Evolutionary conservation across 2,888 invertebrate genomes (phyloP), one percentile per base, ranked within the genome.

Genomic region (Sisyra nigra): DNA sequence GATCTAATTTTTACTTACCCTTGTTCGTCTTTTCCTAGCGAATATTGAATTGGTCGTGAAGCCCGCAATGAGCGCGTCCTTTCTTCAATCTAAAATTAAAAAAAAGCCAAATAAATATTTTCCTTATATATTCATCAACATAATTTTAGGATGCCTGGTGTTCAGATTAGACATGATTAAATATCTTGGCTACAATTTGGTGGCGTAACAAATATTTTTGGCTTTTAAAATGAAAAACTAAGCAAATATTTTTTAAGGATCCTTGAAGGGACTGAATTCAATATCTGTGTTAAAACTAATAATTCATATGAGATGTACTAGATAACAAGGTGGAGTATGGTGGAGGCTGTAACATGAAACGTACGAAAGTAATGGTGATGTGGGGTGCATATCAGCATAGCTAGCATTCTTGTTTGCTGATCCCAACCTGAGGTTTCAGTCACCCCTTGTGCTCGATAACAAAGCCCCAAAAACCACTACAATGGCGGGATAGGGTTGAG

Each of bases 401-500:
- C 37, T 37, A 37, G 19, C 14, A 37, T 37, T 37, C 18, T 37
- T 37, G 37, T 37, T 37, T 37, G 37, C 37, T 37, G 37, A 37
- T 37, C 37, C 17, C 37, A 19, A 37, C 37, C 37, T 37, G 37
- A 37, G 37, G 37, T 37, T 37, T 37, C 37, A 37, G 37, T 18
- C 19, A 17, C 37, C 19, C 37, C 18, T 17, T 37, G 24, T 37
- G 17, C 37, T 40, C 40, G 40, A 37, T 40, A 40, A 40, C 40
- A 40, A 42, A 42, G 35, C 42, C 42, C 42, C 34, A 42, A 42
- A 42, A 42, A 35, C 42, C 42, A 42, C 42, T 42, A 42, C 42
- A 42, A 42, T 42, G 35, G 42, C 29, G 24, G 24, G 42, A 42
- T 42, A 42, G 35, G 42, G 42, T 42, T 42, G 31, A 14, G 30